Percentiles rank a stretch among this genome's conserved stretches.
Evolutionary conservation across 92 coral and sea anemone genomes (phyloP).

Genomic region (Siderastrea siderea): DNA sequence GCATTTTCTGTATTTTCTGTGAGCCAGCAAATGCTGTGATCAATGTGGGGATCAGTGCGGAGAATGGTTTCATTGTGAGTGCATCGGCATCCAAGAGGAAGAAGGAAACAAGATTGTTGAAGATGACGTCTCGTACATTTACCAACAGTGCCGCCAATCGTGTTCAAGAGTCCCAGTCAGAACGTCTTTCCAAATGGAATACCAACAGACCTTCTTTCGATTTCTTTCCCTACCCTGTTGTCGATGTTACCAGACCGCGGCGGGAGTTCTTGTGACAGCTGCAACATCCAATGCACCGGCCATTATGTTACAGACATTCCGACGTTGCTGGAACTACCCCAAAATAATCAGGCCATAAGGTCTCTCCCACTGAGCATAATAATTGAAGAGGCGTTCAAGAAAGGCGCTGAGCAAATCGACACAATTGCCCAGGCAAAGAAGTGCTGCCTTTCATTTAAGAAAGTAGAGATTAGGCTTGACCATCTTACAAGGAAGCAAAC

Average conservation of each 20-base stretch:
- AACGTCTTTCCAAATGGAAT: slow-evolving; percentile 62
- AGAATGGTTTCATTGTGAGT: slow-evolving; percentile 71
- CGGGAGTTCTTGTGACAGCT: slow-evolving; percentile 58
- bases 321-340: slow-evolving; percentile 52
- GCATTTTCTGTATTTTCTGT: slow-evolving; percentile 61
- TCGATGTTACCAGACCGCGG: slow-evolving; percentile 73
- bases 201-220: slow-evolving; percentile 74
- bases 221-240: slow-evolving; percentile 74
- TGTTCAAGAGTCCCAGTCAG: slow-evolving; percentile 1
- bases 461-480: slow-evolving; percentile 56
- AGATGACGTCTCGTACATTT: slow-evolving; percentile 49
- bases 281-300: slow-evolving; percentile 70
- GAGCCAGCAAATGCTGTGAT: slow-evolving; percentile 19
- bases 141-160: slow-evolving; percentile 41
- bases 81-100: slow-evolving; percentile 54
- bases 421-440: slow-evolving; percentile 51
- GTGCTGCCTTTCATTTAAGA: slow-evolving; percentile 62
- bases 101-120: slow-evolving; percentile 36
- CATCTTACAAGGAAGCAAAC: slow-evolving; percentile 52
- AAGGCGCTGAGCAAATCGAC: slow-evolving; percentile 29
- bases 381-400: slow-evolving; percentile 65
- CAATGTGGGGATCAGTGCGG: slow-evolving; percentile 61
- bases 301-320: slow-evolving; percentile 78
- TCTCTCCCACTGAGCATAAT: slow-evolving; percentile 63
- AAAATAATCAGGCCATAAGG: slow-evolving; percentile 59